phyloP scores from a whole-genome alignment of 1,140 invertebrate species.

The Ostrea denselamellosa region DNA sequence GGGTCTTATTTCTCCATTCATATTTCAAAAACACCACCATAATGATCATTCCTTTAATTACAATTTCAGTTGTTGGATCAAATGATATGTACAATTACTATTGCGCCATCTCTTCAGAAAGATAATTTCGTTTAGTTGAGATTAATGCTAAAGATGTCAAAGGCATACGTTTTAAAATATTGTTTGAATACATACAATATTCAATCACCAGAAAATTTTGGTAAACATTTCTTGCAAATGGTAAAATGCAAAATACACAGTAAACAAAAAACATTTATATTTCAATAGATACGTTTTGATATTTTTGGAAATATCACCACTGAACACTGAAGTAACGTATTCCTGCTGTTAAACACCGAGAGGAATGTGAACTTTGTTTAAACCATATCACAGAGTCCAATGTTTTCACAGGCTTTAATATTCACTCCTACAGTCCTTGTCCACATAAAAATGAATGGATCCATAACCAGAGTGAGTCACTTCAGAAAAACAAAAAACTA shows the following conservation, averaged over 20 bases:
- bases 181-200: background rate
- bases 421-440: background rate
- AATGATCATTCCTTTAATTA: too few species aligned
- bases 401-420: constrained; percentile 2
- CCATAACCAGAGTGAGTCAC: background rate
- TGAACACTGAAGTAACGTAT: background rate
- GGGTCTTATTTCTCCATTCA: too few species aligned
- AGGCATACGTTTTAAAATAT: too few species aligned
- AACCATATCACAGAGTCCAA: constrained; percentile 12
- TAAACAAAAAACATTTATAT: background rate
- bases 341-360: background rate
- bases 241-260: background rate
- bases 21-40: too few species aligned
- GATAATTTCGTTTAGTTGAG: too few species aligned
- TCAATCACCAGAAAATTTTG: background rate
- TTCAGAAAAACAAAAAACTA: background rate
- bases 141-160: too few species aligned
- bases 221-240: background rate
- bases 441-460: background rate
- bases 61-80: too few species aligned
- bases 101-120: too few species aligned
- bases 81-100: too few species aligned
- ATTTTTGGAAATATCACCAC: background rate
- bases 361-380: constrained; percentile 35
- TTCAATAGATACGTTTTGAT: background rate